Percentiles rank a stretch among this genome's conserved stretches.
Evolutionary conservation across 2,797 vertebrate genomes (phyloP).

Genomic region (Nasua narica): DNA sequence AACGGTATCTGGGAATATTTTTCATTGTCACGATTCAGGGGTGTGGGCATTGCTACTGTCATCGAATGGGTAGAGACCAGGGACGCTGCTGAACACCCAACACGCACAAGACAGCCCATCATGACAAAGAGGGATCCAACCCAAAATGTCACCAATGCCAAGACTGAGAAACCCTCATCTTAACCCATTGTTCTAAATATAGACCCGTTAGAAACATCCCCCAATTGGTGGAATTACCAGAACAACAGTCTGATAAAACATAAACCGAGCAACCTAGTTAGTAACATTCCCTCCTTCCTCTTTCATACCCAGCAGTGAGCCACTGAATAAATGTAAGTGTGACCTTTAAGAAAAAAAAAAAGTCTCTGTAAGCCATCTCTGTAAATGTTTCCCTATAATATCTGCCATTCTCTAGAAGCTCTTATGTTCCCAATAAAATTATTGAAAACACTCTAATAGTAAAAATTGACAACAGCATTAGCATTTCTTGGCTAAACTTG

Average conservation of each 20-base stretch:
- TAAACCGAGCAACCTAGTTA: not conserved
- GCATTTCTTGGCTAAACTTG: constrained; percentile 2
- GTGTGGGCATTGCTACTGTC: not conserved
- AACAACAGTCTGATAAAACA: not conserved
- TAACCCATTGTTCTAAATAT: not conserved
- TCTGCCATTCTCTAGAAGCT: constrained; percentile 1
- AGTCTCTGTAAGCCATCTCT: not conserved
- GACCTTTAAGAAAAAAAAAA: not conserved
- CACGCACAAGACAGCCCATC: not conserved
- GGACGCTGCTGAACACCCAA: not conserved
- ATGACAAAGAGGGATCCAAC: not conserved
- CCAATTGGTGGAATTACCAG: not conserved
- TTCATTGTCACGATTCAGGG: not conserved
- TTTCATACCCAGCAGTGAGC: constrained; percentile 12
- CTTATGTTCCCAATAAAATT: not conserved
- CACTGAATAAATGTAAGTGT: not conserved
- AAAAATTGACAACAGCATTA: not conserved
- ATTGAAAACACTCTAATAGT: not conserved
- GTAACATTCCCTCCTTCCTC: constrained; percentile 17
- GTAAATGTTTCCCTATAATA: not conserved
- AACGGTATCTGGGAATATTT: not conserved
- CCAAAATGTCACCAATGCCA: not conserved
- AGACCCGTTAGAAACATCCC: not conserved
- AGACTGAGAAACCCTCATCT: not conserved
- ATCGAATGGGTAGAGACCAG: not conserved